These are phyloP conservation scores for Conops quadrifasciatus DNA, from an alignment of 2,888 invertebrate species.

Conservation along the genomic window DNA sequence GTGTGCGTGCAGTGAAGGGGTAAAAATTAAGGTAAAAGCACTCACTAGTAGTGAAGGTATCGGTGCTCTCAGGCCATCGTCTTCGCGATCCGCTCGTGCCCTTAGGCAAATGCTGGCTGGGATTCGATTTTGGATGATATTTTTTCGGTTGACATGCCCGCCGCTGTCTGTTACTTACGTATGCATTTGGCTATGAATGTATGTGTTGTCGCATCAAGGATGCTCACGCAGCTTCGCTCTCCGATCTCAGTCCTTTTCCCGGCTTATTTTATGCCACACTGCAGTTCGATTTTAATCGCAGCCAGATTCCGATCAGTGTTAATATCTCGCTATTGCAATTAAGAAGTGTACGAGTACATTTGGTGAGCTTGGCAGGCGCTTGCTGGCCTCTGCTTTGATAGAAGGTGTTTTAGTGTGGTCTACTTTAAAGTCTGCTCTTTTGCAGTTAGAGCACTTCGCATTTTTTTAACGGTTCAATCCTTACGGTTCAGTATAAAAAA, in stretches of 20 bases:
- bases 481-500: no score
- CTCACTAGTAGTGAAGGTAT: neutral
- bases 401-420: neutral
- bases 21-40: constrained; percentile 6
- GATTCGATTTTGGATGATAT: constrained; percentile 28
- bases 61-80: neutral
- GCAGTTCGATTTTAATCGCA: constrained; percentile 9
- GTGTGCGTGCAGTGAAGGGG: neutral
- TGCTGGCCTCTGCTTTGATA: neutral
- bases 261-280: neutral
- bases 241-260: neutral
- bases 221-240: neutral
- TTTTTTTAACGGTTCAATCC: neutral
- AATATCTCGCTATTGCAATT: constrained; percentile 16
- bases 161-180: constrained; percentile 6
- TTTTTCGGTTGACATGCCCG: constrained; percentile 10
- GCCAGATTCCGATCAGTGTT: constrained; percentile 14
- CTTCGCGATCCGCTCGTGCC: constrained; percentile 15
- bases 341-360: neutral
- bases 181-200: constrained; percentile 5
- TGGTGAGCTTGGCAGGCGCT: neutral
- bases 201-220: neutral
- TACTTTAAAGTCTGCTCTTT: constrained; percentile 17
- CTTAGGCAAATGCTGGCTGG: constrained; percentile 17
- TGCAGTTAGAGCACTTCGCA: neutral